Base-by-base conservation (phyloP, 2,888 invertebrate species). In the Drosophila kuntzei region DNA sequence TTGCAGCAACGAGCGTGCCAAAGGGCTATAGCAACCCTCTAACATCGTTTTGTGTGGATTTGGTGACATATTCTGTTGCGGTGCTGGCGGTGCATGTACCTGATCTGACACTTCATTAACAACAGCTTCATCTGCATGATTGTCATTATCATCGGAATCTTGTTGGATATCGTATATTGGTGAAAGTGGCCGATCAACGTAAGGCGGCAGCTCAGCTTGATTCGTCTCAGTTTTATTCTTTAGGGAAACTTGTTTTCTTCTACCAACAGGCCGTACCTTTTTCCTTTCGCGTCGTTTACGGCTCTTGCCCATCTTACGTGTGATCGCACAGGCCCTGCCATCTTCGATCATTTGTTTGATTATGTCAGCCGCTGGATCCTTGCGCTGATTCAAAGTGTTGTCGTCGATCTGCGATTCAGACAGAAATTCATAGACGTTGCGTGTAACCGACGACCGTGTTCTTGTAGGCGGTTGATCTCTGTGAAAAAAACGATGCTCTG, bases 301-400 rank as follows among this genome's bases (percentile, higher is more conserved):
- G 0, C 14, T 50, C 53, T 76, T 83, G 2, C 91, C 90, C 0
- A 68, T 72, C 11, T 81, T 93, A 91, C 93, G 94, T 89, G 93
- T 93, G 90, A 93, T 93, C 51, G 93, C 92, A 83, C 92, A 87
- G 60, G 92, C 92, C 92, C 93, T 94, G 86, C 93, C 93, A 90
- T 93, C 93, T 90, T 93, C 93, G 71, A 94, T 93, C 64, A 92
- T 71, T 60, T 86, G 82, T 51, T 90, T 74, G 22, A 92, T 87
- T 12, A 92, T 78, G 67, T 91, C 92, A 2, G 87, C 89, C 1
- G 87, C 80, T 1, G 90, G 89, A 76, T 91, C 91, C 3, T 29
- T 9, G 5, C 60, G 59, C 37, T 71, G 32, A 73, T 16, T 60
- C 55, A 2, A 29, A 7, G 87, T 80, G 1, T 81, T 72, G 44